Percentiles rank a stretch among this genome's conserved stretches.
These are phyloP conservation scores for Holacanthella duospinosa DNA, from an alignment of 2,888 invertebrate species.

Conservation along the genomic window DNA sequence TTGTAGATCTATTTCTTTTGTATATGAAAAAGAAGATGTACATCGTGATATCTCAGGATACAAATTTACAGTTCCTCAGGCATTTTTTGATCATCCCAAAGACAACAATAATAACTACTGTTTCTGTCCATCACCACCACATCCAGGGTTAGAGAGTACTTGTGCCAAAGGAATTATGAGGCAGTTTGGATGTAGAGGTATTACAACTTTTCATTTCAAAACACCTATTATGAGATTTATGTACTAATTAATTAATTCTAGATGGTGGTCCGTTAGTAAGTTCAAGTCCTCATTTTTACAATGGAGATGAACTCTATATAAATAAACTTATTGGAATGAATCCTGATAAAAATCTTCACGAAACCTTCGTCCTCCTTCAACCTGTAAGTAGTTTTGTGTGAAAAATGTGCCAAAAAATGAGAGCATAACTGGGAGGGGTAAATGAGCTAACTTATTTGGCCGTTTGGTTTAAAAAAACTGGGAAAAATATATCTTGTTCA, in stretches of 20 bases:
- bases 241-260: not conserved
- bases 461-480: too few relatives aligned
- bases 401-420: too few relatives aligned
- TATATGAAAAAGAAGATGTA: not conserved
- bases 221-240: too few relatives aligned
- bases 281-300: slow-evolving; percentile 25
- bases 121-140: not conserved
- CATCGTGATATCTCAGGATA: not conserved
- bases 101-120: not conserved
- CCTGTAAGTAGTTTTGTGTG: too few relatives aligned
- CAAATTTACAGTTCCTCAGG: not conserved
- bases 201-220: too few relatives aligned
- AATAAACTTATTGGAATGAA: slow-evolving; percentile 17
- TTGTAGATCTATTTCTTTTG: not conserved
- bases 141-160: not conserved
- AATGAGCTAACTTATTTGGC: too few relatives aligned
- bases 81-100: not conserved
- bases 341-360: slow-evolving; percentile 17
- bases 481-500: too few relatives aligned
- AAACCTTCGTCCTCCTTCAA: slow-evolving; percentile 27
- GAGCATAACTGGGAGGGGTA: too few relatives aligned
- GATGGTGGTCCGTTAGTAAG: slow-evolving; percentile 16
- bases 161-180: not conserved
- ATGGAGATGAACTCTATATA: slow-evolving; percentile 17
- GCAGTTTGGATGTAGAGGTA: not conserved